Evolutionary conservation across 2,888 invertebrate genomes (phyloP).

Genomic region (Cyclophora albipunctata): DNA sequence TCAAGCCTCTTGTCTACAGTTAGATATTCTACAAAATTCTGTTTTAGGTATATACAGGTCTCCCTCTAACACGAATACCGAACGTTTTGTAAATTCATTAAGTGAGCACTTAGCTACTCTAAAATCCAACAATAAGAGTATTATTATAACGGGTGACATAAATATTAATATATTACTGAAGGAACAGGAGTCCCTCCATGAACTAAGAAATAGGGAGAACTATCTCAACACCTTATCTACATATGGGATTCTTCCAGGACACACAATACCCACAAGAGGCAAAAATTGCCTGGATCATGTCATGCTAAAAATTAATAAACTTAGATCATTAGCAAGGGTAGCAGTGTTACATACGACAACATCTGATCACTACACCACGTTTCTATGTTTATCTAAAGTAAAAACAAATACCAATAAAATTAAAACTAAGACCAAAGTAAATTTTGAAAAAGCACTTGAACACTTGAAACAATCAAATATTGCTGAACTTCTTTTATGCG

Average conservation of each 20-base stretch:
- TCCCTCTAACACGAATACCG: slow-evolving; percentile 15
- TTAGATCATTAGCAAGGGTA: neutral
- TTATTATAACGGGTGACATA: slow-evolving; percentile 19
- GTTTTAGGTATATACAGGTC: slow-evolving; percentile 18
- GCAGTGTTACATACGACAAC: neutral
- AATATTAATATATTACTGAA: slow-evolving; percentile 18
- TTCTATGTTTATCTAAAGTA: slow-evolving; percentile 1
- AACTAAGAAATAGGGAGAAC: slow-evolving; percentile 9
- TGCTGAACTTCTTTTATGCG: neutral
- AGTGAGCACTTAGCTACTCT: slow-evolving; percentile 9
- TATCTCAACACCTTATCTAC: slow-evolving; percentile 14
- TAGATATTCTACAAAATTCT: slow-evolving; percentile 4
- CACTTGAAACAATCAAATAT: neutral
- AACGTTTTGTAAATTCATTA: slow-evolving; percentile 13
- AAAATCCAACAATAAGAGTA: slow-evolving; percentile 5
- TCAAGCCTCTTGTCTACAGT: slow-evolving; percentile 13
- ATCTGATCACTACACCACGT: neutral
- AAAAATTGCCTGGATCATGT: slow-evolving; percentile 16
- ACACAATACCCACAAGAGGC: slow-evolving; percentile 17
- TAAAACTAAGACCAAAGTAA: neutral
- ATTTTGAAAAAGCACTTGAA: neutral
- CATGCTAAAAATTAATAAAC: slow-evolving; percentile 3
- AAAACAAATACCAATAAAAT: neutral
- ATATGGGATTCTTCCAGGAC: slow-evolving; percentile 19
- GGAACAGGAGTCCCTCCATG: slow-evolving; percentile 6